Evolutionary conservation across 1,140 invertebrate species (phyloP), one percentile per base, ranked within the genome.

Genomic region (Pectinophora gossypiella): DNA sequence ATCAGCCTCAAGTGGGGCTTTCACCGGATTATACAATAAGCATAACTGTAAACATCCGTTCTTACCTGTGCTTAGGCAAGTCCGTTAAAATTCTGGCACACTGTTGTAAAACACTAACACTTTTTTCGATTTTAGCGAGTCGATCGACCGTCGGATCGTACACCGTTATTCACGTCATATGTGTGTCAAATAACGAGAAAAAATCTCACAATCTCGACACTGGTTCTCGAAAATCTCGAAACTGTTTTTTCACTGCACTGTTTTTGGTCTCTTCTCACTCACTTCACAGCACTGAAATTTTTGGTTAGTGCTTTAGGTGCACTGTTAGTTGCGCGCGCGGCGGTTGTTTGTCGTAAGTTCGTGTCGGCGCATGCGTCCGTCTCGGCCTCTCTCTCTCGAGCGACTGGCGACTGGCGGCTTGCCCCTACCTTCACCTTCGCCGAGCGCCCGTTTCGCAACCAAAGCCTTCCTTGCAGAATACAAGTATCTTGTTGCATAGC

Each of bases 61-160:
- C 78, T 86, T 85, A 86, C 81, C 81, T 86, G 57, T 72, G 61
- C 71, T 82, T 72, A 73, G 72, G 68, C 74, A 78, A 84, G 72
- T 86, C 81, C 83, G 83, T 85, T 81, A 82, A 86, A 81, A 84
- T 80, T 84, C 77, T 76, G 71, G 71, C 67, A 77, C 78, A 83
- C 72, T 67, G 77, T 63, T 76, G 61, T 73, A 68, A 68, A 67
- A 78, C 80, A 86, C 83, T 76, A 69, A 80, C 78, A 83, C 80
- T 80, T 68, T 71, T 72, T 38, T 76, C 54, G 73, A 82, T 82
- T 80, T 81, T 78, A 80, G 74, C 76, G 63, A 84, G 70, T 72
- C 73, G 75, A 83, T 76, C 65, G 68, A 70, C 67, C 65, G 78
- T 81, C 77, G 68, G 77, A 80, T 79, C 72, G 67, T 60, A 66